Evolutionary conservation across 2,888 invertebrate species (phyloP).

Genomic region (Mactromeris polynyma): DNA sequence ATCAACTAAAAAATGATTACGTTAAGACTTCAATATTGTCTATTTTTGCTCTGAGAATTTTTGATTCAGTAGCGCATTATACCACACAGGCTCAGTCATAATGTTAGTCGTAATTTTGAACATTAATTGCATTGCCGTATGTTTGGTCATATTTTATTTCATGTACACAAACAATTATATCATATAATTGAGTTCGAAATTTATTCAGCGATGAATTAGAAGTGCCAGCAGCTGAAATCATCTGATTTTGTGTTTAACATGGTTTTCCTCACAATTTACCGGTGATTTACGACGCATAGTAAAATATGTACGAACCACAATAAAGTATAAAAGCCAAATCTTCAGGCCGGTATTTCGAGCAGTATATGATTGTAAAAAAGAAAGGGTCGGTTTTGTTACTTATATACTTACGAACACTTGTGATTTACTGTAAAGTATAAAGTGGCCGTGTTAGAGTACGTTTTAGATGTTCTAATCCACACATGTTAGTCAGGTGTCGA

Average conservation of each 20-base stretch:
- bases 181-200: conserved; percentile 11
- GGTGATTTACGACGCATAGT: background rate
- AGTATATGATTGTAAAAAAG: background rate
- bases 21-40: background rate
- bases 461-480: background rate
- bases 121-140: background rate
- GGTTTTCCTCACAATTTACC: background rate
- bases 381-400: background rate
- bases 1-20: background rate
- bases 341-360: background rate
- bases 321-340: background rate
- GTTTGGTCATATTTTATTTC: background rate
- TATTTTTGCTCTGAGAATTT: background rate
- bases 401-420: background rate
- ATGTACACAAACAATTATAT: background rate
- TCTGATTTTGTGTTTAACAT: background rate
- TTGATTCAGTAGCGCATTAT: background rate
- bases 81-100: background rate
- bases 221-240: background rate
- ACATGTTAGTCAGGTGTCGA: background rate
- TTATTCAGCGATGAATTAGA: background rate
- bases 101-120: background rate
- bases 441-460: background rate
- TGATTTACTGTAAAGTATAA: background rate
- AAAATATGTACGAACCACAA: background rate